These are phyloP conservation scores for Tethea ocularis DNA, from an alignment of 2,888 invertebrate genomes.

Conservation along the genomic window DNA sequence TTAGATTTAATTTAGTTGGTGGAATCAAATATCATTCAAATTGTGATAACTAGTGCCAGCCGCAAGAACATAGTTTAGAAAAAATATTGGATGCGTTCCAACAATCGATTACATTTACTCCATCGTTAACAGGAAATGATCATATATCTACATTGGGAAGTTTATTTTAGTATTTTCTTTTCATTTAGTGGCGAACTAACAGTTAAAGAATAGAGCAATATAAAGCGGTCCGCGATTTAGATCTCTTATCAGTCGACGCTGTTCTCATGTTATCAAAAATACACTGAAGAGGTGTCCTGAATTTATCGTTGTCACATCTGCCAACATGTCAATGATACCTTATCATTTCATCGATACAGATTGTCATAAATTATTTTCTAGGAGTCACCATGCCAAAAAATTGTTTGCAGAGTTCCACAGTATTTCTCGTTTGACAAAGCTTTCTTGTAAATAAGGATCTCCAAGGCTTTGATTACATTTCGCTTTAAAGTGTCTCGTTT, in stretches of 20 bases:
- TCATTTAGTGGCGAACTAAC: neutral
- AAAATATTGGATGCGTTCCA: slow-evolving; percentile 68
- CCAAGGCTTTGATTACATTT: slow-evolving; percentile 19
- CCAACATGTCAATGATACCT: slow-evolving; percentile 70
- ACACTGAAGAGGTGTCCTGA: slow-evolving; percentile 42
- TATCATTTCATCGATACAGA: slow-evolving; percentile 55
- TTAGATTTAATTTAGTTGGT: slow-evolving; percentile 72
- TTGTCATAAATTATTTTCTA: slow-evolving; percentile 28
- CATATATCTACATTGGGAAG: slow-evolving; percentile 53
- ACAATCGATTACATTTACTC: slow-evolving; percentile 78
- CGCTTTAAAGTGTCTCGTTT: slow-evolving; percentile 43
- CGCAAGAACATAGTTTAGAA: slow-evolving; percentile 62
- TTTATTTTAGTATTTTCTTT: slow-evolving; percentile 43
- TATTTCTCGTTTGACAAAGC: neutral
- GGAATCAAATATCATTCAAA: slow-evolving; percentile 71
- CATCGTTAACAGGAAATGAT: slow-evolving; percentile 67
- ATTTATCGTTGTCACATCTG: slow-evolving; percentile 62
- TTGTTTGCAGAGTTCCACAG: neutral
- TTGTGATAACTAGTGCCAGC: slow-evolving; percentile 69
- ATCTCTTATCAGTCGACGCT: slow-evolving; percentile 42
- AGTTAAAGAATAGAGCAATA: slow-evolving; percentile 1
- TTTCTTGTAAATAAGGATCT: slow-evolving; percentile 9
- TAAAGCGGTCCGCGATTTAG: slow-evolving; percentile 14
- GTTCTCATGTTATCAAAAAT: slow-evolving; percentile 58
- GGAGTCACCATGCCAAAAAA: slow-evolving; percentile 17